phyloP scores from a whole-genome alignment of 2,888 invertebrate genomes.

The Parapristionchus giblindavisi region DNA sequence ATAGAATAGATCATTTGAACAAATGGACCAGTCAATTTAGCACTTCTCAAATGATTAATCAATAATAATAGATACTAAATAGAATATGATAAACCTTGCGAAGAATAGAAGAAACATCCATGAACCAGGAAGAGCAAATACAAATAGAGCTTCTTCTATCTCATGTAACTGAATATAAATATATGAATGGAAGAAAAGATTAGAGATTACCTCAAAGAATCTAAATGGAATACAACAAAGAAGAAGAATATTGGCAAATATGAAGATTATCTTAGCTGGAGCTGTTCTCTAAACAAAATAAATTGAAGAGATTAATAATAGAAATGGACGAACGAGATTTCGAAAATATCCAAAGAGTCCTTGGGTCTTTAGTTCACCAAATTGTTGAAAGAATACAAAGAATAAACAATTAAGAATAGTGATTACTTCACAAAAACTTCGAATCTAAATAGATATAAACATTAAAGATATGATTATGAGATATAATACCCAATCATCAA shows the following conservation, averaged over 20 bases:
- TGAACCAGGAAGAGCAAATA: slow-evolving; percentile 90
- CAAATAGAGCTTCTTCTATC: slow-evolving; percentile 88
- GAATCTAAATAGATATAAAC: slow-evolving; percentile 71
- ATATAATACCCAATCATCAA: slow-evolving; percentile 67
- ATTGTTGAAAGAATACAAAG: slow-evolving; percentile 89
- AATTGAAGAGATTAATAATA: not conserved
- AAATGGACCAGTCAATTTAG: slow-evolving; percentile 88
- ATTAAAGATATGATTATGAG: not conserved
- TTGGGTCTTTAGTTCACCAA: slow-evolving; percentile 92
- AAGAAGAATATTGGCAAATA: slow-evolving; percentile 87
- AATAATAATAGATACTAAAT: not conserved
- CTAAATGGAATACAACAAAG: slow-evolving; percentile 66
- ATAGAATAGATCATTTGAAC: slow-evolving; percentile 99
- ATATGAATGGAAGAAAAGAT: slow-evolving; percentile 7
- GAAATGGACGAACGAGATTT: slow-evolving; percentile 81
- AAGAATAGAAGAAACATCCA: slow-evolving; percentile 99
- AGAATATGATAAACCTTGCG: slow-evolving; percentile 82
- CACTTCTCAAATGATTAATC: slow-evolving; percentile 52
- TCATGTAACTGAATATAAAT: slow-evolving; percentile 70
- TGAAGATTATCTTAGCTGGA: slow-evolving; percentile 91
- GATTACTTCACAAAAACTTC: slow-evolving; percentile 84
- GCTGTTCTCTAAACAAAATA: slow-evolving; percentile 81
- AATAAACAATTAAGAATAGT: slow-evolving; percentile 86
- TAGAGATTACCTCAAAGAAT: slow-evolving; percentile 33
- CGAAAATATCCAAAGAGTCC: slow-evolving; percentile 88